Percentiles rank a stretch among this genome's conserved stretches.
Evolutionary conservation across 2,113 vertebrate genomes (phyloP).

Genomic region (Ia io): DNA sequence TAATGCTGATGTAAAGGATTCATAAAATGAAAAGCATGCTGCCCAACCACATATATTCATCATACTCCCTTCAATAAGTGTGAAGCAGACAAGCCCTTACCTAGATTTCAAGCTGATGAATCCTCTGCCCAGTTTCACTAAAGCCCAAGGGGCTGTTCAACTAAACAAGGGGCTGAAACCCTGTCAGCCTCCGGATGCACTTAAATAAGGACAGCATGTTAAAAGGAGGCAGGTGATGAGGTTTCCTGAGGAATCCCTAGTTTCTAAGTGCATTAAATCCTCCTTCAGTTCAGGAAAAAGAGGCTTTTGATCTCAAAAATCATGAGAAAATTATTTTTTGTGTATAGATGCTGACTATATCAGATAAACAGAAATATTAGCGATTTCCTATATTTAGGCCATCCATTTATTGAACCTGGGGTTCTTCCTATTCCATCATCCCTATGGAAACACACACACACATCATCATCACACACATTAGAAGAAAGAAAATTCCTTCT

Average conservation of each 20-base stretch:
- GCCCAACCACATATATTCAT: background rate
- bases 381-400: background rate
- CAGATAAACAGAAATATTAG: background rate
- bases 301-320: background rate
- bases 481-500: background rate
- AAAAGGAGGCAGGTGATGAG: background rate
- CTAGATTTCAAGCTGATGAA: conserved; percentile 16
- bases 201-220: background rate
- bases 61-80: background rate
- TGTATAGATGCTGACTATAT: background rate
- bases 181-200: background rate
- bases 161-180: background rate
- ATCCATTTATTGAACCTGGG: background rate
- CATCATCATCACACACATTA: background rate
- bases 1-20: conserved; percentile 31
- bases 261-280: background rate
- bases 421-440: background rate
- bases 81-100: conserved; percentile 5
- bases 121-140: conserved; percentile 30
- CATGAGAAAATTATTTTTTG: background rate
- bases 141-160: conserved; percentile 4
- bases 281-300: background rate
- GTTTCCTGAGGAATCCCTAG: background rate
- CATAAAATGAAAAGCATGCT: conserved; percentile 29
- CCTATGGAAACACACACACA: background rate